phyloP scores from a whole-genome alignment of 2,113 vertebrate genomes.

The Fulmarus glacialis region DNA sequence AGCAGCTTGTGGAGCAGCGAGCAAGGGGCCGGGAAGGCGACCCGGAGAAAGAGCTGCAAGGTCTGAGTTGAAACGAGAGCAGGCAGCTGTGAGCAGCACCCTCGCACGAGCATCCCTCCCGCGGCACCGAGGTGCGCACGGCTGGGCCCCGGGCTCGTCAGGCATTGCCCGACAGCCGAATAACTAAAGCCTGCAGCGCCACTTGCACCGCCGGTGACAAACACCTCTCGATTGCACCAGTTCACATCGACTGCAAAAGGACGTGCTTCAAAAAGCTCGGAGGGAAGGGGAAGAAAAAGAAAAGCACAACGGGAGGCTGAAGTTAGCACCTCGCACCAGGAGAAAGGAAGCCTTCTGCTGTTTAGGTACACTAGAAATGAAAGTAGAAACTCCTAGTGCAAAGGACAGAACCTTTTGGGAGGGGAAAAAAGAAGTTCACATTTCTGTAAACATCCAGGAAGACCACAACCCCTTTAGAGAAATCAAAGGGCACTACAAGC shows the following conservation, averaged over 20 bases:
- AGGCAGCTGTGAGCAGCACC: neutral
- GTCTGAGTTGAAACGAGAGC: neutral
- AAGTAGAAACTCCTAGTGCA: neutral
- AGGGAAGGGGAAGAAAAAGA: neutral
- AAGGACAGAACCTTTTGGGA: neutral
- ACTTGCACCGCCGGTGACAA: neutral
- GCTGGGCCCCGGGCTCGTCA: neutral
- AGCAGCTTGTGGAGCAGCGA: accelerated
- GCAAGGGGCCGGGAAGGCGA: neutral
- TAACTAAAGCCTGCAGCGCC: neutral
- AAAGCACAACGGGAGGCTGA: neutral
- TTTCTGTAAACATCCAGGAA: neutral
- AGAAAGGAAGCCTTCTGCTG: neutral
- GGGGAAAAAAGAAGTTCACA: neutral
- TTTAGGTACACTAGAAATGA: neutral
- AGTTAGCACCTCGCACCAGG: accelerated
- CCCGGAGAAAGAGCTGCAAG: accelerated
- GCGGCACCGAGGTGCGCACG: neutral
- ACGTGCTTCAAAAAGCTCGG: accelerated
- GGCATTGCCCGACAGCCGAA: neutral
- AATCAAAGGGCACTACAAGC: neutral
- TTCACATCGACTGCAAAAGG: accelerated
- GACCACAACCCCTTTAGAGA: neutral
- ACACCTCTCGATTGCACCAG: accelerated
- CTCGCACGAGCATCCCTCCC: neutral